Evolutionary conservation across 2,797 vertebrate genomes (phyloP).

Genomic region (Bovichtus variegatus): DNA sequence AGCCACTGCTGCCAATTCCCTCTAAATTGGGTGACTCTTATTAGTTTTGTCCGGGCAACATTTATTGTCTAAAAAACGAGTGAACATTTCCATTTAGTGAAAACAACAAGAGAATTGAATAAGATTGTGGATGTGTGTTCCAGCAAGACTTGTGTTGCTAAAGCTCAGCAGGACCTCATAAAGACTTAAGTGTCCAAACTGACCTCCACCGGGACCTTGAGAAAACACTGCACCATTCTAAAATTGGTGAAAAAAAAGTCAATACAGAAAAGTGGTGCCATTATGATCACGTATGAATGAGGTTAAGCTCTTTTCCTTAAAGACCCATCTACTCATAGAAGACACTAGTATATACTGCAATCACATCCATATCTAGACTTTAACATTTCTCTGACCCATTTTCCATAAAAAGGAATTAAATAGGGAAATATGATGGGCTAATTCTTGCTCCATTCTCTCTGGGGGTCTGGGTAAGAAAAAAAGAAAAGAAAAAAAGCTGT

Average conservation of each 20-base stretch:
- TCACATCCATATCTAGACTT: constrained; percentile 18
- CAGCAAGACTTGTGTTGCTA: background rate
- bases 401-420: constrained; percentile 49
- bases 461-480: constrained; percentile 31
- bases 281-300: constrained; percentile 11
- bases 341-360: constrained; percentile 3
- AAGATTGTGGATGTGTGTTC: constrained; percentile 1
- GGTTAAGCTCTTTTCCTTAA: constrained; percentile 18
- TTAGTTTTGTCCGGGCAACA: constrained; percentile 68
- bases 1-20: constrained; percentile 35
- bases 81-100: constrained; percentile 42
- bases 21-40: constrained; percentile 46
- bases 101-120: constrained; percentile 39
- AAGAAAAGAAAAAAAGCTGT: constrained; percentile 37
- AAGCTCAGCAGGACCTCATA: background rate
- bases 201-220: constrained; percentile 5
- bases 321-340: constrained; percentile 4
- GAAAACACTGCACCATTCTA: background rate
- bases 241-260: constrained; percentile 8
- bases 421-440: constrained; percentile 43
- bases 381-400: constrained; percentile 56
- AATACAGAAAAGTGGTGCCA: background rate
- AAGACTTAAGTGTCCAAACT: background rate
- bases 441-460: constrained; percentile 49
- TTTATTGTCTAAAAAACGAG: constrained; percentile 63